These are phyloP conservation scores for Ichneumon xanthorius DNA, from an alignment of 2,888 invertebrate genomes.

Conservation along the genomic window DNA sequence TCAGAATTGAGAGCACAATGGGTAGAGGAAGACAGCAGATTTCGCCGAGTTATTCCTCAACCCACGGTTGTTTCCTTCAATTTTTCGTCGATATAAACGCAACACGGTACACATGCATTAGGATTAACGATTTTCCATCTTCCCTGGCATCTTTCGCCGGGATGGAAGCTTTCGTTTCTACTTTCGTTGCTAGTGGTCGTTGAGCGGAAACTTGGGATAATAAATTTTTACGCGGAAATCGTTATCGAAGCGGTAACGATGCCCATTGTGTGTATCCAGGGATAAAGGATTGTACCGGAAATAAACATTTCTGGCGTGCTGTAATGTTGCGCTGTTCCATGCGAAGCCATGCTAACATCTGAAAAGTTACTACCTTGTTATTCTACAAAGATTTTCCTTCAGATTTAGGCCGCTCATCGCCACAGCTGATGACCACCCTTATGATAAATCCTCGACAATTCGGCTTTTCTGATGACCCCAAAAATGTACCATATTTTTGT, in stretches of 20 bases:
- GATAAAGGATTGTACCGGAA: not conserved
- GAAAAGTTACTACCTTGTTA: too few relatives aligned
- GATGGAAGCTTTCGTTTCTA: not conserved
- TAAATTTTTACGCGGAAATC: conserved; percentile 42
- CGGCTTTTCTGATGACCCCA: not conserved
- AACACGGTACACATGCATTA: not conserved
- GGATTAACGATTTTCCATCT: conserved; percentile 34
- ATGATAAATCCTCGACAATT: not conserved
- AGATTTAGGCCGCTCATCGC: too few relatives aligned
- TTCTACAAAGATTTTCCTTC: not conserved
- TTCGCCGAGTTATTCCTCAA: conserved; percentile 30
- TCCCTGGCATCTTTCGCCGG: not conserved
- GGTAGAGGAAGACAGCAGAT: conserved; percentile 23
- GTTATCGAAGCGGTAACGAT: conserved; percentile 38
- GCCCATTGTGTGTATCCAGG: conserved; percentile 25
- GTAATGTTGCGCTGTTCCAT: too few relatives aligned
- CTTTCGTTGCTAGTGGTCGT: not conserved
- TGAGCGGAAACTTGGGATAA: conserved; percentile 31
- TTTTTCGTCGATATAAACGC: conserved; percentile 16
- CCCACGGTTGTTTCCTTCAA: not conserved
- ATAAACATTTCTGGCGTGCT: not conserved
- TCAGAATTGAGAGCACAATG: not conserved
- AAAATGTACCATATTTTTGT: not conserved
- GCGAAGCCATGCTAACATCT: too few relatives aligned
- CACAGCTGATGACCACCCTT: too few relatives aligned